Base-by-base conservation (phyloP, 1,140 invertebrate species). In the Andrena cerasifolii region DNA sequence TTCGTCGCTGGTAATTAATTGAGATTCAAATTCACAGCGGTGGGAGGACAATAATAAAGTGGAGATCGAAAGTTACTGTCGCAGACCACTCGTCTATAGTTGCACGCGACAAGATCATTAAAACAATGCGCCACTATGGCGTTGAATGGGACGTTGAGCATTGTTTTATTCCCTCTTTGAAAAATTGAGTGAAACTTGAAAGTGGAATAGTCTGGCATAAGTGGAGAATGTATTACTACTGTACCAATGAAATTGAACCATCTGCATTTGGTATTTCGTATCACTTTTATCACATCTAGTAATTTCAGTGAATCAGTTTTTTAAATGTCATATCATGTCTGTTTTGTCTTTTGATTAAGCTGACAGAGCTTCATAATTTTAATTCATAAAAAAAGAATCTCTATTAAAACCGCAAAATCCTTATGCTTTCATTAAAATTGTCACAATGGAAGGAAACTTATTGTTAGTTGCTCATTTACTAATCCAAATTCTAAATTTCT, bases 181-280 rank as follows among this genome's bases (percentile, higher is more conserved):
- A 51, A 45, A 53, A 63, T 73, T 40, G 24, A 73, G 63, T 54
- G 24, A 73, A 28, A 63, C 59, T 73, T 12, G 45, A 21, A 28
- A 12, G 33, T 73, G 14, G 14, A n/a, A 31, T 18, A 18, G n/a
- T 24, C 14, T 18, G 7, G 4, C 3, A 6, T 21, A 21, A 70
- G 18, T 56, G 31, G 49, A 21, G 6, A 26, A 51, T n/a, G n/a
- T 12, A n/a, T 21, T 24, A n/a, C 21, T 33, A 28, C 14, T 6
- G 28, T 18, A 24, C 12, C 61, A 28, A 8, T 5, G 1, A 26
- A 4, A 21, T 21, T 16, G 12, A 36, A n/a, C 16, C 16, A 66
- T 58, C n/a, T n/a, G n/a, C n/a, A n/a, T n/a, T n/a, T n/a, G n/a
- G n/a, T n/a, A n/a, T n/a, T n/a, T n/a, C n/a, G n/a, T n/a, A n/a